Evolutionary conservation across 2,888 invertebrate genomes (phyloP).

Genomic region (Dryobotodes eremita): DNA sequence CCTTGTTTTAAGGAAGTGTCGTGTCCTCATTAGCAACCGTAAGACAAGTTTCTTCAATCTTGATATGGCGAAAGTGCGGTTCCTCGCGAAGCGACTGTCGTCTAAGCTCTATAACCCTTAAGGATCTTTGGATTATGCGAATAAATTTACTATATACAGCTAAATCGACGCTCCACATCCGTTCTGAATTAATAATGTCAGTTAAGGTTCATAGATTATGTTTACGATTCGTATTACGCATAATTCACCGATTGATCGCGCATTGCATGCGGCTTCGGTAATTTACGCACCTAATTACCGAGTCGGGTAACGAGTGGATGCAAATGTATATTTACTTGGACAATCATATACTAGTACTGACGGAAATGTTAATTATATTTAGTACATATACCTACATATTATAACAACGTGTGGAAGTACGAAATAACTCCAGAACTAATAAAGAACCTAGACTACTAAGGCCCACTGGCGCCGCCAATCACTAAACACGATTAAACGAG

Average conservation of each 20-base stretch:
- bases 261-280: constrained; percentile 51
- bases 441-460: neutral
- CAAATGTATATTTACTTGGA: constrained; percentile 57
- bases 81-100: constrained; percentile 33
- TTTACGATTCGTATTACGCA: constrained; percentile 56
- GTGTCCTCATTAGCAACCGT: constrained; percentile 59
- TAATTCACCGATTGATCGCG: constrained; percentile 55
- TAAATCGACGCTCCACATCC: constrained; percentile 32
- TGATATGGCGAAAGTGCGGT: constrained; percentile 56
- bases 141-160: constrained; percentile 21
- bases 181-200: constrained; percentile 40
- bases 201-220: constrained; percentile 54
- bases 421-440: neutral
- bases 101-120: constrained; percentile 24
- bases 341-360: constrained; percentile 27
- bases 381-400: neutral
- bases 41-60: constrained; percentile 62
- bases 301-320: constrained; percentile 52
- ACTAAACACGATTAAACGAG: too few relatives aligned
- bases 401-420: neutral
- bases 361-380: constrained; percentile 14
- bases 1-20: constrained; percentile 63
- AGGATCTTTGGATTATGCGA: constrained; percentile 22
- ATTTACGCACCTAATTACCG: constrained; percentile 63
- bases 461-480: too few relatives aligned